Conservation (phyloP, 2,888 invertebrate species). For the Ariolimax columbianus region DNA sequence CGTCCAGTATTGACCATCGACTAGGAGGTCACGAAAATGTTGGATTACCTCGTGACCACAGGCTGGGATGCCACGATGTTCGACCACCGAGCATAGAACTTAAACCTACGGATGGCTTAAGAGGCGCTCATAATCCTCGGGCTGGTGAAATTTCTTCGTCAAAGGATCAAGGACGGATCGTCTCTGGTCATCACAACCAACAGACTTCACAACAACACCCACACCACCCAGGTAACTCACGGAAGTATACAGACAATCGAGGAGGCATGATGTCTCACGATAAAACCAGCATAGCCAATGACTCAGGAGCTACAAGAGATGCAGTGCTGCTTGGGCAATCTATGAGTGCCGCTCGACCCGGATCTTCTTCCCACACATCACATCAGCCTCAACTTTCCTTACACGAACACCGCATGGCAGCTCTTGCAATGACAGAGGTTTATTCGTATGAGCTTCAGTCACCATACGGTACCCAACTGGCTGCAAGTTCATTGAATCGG, state of each 20-base stretch:
- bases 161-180: conserved; percentile 25
- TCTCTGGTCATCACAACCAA: neutral
- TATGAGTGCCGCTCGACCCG: neutral
- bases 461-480: neutral
- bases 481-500: neutral
- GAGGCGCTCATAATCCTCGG: neutral
- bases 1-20: neutral
- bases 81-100: neutral
- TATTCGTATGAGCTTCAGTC: conserved; percentile 19
- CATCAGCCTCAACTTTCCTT: neutral
- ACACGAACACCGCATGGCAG: neutral
- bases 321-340: neutral
- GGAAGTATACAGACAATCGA: conserved; percentile 7
- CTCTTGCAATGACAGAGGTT: conserved; percentile 10
- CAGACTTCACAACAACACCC: conserved; percentile 2
- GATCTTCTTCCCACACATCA: neutral
- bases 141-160: conserved; percentile 2
- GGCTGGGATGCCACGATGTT: conserved; percentile 2
- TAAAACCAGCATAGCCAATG: conserved; percentile 5
- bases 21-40: conserved; percentile 7
- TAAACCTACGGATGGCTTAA: neutral
- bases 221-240: conserved; percentile 20
- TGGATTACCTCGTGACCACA: conserved; percentile 22
- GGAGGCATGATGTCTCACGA: neutral
- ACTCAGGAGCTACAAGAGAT: conserved; percentile 16